These are phyloP conservation scores for Buceros bicornis DNA, from an alignment of 2,797 vertebrate species.

Conservation along the genomic window DNA sequence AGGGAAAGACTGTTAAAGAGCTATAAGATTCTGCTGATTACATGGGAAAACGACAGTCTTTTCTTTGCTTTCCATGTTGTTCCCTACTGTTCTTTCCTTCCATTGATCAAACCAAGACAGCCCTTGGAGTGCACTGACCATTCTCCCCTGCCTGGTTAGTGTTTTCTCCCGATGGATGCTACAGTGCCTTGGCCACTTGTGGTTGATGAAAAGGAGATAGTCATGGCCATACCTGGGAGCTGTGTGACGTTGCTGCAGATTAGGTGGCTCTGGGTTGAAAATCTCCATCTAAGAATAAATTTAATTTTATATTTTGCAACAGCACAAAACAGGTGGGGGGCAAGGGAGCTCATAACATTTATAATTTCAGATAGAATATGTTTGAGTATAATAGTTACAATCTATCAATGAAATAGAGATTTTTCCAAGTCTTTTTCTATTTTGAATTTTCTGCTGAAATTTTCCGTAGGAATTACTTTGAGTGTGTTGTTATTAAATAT, in stretches of 20 bases:
- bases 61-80: background rate
- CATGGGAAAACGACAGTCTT: background rate
- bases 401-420: background rate
- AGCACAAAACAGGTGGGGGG: background rate
- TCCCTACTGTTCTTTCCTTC: background rate
- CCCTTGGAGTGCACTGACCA: background rate
- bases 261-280: background rate
- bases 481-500: background rate
- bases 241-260: background rate
- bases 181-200: background rate
- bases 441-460: background rate
- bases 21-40: background rate
- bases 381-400: background rate
- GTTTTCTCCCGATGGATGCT: background rate
- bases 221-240: background rate
- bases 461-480: background rate
- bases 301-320: background rate
- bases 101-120: background rate
- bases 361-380: background rate
- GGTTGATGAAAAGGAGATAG: background rate
- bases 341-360: background rate
- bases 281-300: background rate
- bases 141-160: background rate
- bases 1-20: background rate
- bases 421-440: background rate